Evolutionary conservation across 2,113 vertebrate genomes (phyloP).

Genomic region (Danionella cerebrum): DNA sequence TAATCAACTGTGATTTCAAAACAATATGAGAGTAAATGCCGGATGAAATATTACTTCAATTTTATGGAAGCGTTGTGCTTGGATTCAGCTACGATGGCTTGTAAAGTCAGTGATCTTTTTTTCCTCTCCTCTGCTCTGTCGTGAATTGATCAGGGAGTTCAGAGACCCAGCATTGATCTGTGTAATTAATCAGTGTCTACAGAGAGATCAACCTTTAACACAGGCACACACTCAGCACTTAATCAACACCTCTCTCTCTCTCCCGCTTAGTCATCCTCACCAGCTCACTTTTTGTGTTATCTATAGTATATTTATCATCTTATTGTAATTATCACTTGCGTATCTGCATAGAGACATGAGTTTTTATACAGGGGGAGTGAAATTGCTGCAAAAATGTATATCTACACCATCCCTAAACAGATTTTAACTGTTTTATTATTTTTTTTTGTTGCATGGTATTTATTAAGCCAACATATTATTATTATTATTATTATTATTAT

Average conservation of each 20-base stretch:
- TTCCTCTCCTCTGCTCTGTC: neutral
- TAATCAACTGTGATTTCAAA: no score
- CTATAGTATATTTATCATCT: no score
- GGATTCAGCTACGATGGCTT: neutral
- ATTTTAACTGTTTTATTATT: no score
- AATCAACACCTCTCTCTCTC: constrained; percentile 16
- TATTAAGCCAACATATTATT: no score
- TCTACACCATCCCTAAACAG: no score
- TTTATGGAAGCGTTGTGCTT: neutral
- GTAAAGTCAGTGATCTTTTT: constrained; percentile 5
- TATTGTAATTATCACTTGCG: no score
- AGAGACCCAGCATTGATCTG: constrained; percentile 21
- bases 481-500: no score
- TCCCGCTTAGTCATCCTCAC: constrained; percentile 10
- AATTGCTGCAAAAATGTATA: no score
- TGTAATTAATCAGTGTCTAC: constrained; percentile 28
- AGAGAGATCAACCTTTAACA: constrained; percentile 23
- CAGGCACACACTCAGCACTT: constrained; percentile 5
- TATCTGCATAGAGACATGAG: no score
- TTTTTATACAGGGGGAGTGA: no score
- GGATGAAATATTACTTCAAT: neutral
- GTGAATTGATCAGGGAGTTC: constrained; percentile 25
- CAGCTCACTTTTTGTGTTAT: neutral
- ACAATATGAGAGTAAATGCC: neutral
- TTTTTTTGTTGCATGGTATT: no score